phyloP scores from a whole-genome alignment of 2,113 vertebrate genomes.

The Tychaedon coryphoeus region DNA sequence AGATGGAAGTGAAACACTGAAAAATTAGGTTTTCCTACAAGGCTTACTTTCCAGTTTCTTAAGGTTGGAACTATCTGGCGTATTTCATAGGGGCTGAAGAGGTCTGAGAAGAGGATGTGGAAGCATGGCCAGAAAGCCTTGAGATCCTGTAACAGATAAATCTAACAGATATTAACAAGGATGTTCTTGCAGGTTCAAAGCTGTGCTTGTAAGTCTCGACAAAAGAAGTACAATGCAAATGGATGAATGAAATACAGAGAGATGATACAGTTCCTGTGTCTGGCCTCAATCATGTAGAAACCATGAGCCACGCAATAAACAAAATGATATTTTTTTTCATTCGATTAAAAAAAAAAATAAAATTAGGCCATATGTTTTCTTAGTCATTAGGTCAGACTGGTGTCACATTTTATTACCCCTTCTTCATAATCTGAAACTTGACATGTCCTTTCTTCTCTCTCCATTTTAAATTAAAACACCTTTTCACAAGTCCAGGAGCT shows the following conservation, averaged over 20 bases:
- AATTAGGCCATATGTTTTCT: background rate
- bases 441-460: background rate
- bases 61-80: background rate
- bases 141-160: background rate
- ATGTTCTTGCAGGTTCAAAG: background rate
- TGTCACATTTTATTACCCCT: background rate
- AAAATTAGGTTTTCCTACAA: background rate
- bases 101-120: background rate
- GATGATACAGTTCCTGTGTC: background rate
- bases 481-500: background rate
- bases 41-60: background rate
- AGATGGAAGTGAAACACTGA: background rate
- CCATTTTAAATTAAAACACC: background rate
- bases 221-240: background rate
- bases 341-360: background rate
- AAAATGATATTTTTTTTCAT: background rate
- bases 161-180: background rate
- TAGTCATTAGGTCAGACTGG: background rate
- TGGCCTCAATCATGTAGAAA: background rate
- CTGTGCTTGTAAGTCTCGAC: background rate
- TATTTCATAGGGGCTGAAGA: background rate
- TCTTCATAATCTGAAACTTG: background rate
- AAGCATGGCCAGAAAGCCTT: background rate
- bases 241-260: background rate
- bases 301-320: accelerated